phyloP scores from a whole-genome alignment of 2,797 vertebrate species.

The Austrolebias charrua region DNA sequence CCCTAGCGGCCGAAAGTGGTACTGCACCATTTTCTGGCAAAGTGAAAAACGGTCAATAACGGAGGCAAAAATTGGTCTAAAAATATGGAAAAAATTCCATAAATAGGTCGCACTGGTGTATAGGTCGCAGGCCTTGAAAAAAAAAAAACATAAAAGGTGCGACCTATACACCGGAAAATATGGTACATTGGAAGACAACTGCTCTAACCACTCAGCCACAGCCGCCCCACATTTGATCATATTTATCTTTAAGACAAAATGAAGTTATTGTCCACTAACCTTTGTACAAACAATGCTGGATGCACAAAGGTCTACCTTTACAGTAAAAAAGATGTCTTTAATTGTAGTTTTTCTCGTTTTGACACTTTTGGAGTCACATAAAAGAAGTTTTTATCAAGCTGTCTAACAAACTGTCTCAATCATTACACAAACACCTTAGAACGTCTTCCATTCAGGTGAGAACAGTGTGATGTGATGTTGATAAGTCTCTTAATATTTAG shows the following conservation, averaged over 20 bases:
- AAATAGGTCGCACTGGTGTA: no score
- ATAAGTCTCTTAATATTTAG: not conserved
- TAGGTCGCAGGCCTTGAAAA: no score
- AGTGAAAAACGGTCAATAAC: not conserved
- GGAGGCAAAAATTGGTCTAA: not conserved
- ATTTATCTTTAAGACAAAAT: no score
- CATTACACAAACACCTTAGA: not conserved
- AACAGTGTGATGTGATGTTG: no score
- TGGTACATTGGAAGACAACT: no score
- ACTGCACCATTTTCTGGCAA: no score
- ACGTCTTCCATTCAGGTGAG: not conserved
- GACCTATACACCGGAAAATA: no score
- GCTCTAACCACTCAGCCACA: no score
- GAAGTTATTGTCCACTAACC: not conserved
- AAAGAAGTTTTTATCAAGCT: not conserved
- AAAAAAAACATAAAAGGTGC: no score
- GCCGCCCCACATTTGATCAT: not conserved
- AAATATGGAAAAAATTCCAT: no score
- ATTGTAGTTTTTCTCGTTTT: not conserved
- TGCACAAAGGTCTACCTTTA: not conserved
- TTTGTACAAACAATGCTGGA: not conserved
- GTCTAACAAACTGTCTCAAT: no score
- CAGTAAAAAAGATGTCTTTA: not conserved
- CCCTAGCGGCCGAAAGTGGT: no score
- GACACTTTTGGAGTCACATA: not conserved